Percentiles rank a stretch among this genome's conserved stretches.
Conservation (phyloP, 2,888 invertebrate genomes). For the Melinaea menophilus region DNA sequence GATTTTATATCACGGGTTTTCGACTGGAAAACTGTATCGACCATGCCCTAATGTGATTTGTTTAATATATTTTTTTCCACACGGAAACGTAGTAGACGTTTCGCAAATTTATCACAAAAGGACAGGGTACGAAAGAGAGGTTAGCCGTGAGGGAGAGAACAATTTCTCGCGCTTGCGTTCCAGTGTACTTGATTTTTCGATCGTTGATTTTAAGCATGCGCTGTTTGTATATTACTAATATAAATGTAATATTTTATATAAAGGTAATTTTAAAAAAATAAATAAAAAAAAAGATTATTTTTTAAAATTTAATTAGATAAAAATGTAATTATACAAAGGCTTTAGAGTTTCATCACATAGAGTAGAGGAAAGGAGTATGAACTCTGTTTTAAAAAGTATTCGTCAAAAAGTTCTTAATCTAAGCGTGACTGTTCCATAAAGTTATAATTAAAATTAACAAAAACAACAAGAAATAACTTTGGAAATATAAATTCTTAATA, state of each 20-base stretch:
- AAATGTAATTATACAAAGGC: too few relatives aligned
- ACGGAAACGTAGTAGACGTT: constrained; percentile 61
- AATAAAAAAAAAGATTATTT: too few relatives aligned
- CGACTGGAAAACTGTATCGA: constrained; percentile 66
- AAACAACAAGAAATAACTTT: too few relatives aligned
- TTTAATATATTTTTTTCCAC: constrained; percentile 47
- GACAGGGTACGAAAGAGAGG: constrained; percentile 43
- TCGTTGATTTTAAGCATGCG: constrained; percentile 17
- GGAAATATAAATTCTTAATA: too few relatives aligned
- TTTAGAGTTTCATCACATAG: too few relatives aligned
- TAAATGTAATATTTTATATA: neutral
- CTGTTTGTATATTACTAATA: neutral
- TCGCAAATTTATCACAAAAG: constrained; percentile 70
- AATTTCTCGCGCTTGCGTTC: constrained; percentile 33
- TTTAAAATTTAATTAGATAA: too few relatives aligned
- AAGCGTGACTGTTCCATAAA: too few relatives aligned
- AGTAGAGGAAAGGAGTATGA: too few relatives aligned
- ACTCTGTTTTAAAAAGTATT: too few relatives aligned
- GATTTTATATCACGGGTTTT: constrained; percentile 67
- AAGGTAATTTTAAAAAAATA: too few relatives aligned
- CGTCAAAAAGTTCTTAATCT: too few relatives aligned
- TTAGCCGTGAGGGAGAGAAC: constrained; percentile 38
- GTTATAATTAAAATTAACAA: too few relatives aligned
- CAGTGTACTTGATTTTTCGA: constrained; percentile 45
- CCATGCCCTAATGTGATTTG: constrained; percentile 71